A percentile compares a stretch with the other conserved stretches of the same genome.
Evolutionary conservation across 2,113 vertebrate species (phyloP).

Genomic region (Rhinoderma darwinii): DNA sequence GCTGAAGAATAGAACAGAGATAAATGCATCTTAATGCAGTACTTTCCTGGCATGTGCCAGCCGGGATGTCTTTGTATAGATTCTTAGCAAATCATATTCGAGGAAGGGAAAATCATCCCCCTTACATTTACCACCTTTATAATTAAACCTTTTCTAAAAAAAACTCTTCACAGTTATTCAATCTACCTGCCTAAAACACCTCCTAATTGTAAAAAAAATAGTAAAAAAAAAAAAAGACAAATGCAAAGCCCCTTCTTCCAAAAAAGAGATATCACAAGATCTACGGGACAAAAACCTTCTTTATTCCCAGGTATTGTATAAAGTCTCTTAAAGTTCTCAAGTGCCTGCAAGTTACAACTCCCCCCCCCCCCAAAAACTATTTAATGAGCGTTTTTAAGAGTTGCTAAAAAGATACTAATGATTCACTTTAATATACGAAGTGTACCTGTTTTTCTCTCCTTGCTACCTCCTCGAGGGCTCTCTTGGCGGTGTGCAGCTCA

Average conservation of each 20-base stretch:
- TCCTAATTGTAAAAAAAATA: slow-evolving; percentile 55
- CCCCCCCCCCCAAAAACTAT: slow-evolving; percentile 53
- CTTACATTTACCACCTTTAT: slow-evolving; percentile 57
- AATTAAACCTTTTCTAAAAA: slow-evolving; percentile 62
- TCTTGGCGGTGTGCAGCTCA: slow-evolving; percentile 62
- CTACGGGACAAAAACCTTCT: slow-evolving; percentile 61
- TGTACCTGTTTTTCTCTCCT: slow-evolving; percentile 64
- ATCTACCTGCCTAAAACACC: slow-evolving; percentile 51
- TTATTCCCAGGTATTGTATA: slow-evolving; percentile 54
- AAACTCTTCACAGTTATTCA: slow-evolving; percentile 29
- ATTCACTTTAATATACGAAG: slow-evolving; percentile 54
- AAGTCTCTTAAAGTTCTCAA: slow-evolving; percentile 66
- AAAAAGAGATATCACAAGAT: slow-evolving; percentile 34
- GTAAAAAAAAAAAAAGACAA: slow-evolving; percentile 47
- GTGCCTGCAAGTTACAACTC: slow-evolving; percentile 59
- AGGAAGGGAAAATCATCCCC: background rate
- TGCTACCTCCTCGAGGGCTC: slow-evolving; percentile 62
- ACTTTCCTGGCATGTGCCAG: slow-evolving; percentile 13
- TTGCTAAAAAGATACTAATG: slow-evolving; percentile 64
- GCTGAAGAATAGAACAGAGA: slow-evolving; percentile 56
- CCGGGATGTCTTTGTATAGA: background rate
- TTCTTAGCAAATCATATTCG: slow-evolving; percentile 56
- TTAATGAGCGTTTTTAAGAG: slow-evolving; percentile 66
- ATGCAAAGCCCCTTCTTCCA: slow-evolving; percentile 55
- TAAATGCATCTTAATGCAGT: slow-evolving; percentile 25